Evolutionary conservation across 2,888 invertebrate species (phyloP), one percentile per base, ranked within the genome.

Genomic region (Arge pagana): DNA sequence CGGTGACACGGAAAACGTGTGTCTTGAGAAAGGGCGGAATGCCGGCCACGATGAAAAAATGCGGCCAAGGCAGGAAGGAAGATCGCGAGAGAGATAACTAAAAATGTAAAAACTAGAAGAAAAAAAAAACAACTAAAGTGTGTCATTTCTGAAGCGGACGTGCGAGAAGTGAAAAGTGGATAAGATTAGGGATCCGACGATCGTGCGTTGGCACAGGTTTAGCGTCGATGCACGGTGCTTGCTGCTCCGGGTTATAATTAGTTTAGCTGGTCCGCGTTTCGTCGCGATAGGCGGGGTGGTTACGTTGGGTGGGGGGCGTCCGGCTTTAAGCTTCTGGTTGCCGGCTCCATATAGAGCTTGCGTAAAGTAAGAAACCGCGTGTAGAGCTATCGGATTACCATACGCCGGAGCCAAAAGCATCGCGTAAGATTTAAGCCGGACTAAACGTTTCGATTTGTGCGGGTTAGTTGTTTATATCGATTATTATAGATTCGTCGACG

Each of bases 321-420:
- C 56, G 50, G 56, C 59, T 59, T n/a, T n/a, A n/a, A n/a, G n/a
- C n/a, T n/a, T n/a, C n/a, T n/a, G n/a, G n/a, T n/a, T 59, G 50
- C 53, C 65, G 70, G 64, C 71, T 72, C 72, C 72, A 70, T 72
- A 71, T 72, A 72, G 71, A 72, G 72, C 72, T 68, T 65, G 71
- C 63, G 62, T 58, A n/a, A n/a, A n/a, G 64, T 65, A 57, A 60
- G 68, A 66, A 69, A 65, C 65, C 59, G 31, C 16, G 21, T 42
- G 50, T 35, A 45, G 18, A 28, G 28, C 45, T 61, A 63, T 63
- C 61, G 55, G 55, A 56, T 63, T 63, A 63, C 63, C 52, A 48
- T 16, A 35, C 35, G 21, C 4, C 39, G 39, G 39, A 21, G 31
- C 23, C 52, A 48, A 50, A 36, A 36, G 26, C n/a, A n/a, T n/a